Base-by-base conservation (phyloP, 2,888 invertebrate genomes). In the Globia sparganii region DNA sequence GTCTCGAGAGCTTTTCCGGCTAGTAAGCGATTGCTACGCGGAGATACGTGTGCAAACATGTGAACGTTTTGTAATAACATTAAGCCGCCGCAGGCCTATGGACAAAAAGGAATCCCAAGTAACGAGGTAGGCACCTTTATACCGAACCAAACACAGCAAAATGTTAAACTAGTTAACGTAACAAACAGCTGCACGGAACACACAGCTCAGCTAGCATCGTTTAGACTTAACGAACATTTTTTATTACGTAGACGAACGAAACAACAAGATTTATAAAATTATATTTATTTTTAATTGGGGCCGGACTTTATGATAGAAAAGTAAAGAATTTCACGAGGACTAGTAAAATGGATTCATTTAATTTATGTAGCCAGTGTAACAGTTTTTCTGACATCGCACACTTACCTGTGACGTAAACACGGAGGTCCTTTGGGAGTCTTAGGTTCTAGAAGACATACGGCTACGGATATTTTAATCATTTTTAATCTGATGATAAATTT, bases 241-340 rank as follows among this genome's bases (percentile, higher is more conserved):
- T 84, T 62, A 74, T 72, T 78, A 61, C 67, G 58, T 46, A 61
- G 49, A 69, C 65, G 67, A 72, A 61, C 40, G 64, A 69, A 69
- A 77, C 74, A 67, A 72, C 31, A 59, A 86, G 84, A 86, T n/a
- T n/a, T n/a, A n/a, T 84, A 67, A 84, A 86, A 80, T 72, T 76
- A 67, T 70, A 72, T 66, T 72, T 79, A 84, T 76, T 83, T 76
- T 83, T 83, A 79, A 84, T 83, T 86, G 84, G 83, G 61, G 31
- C 71, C 46, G 40, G 46, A 83, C 53, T 82, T 86, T 82, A 72
- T 72, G 53, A 70, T n/a, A 59, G 21, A 59, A 78, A 66, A 59
- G 59, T 74, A 53, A 83, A 72, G 43, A 73, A 65, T 61, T 83
- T 65, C 31, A 53, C 40, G 58, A 75, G 37, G 40, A 68, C 56